These are phyloP conservation scores for Limenitis arthemis DNA, from an alignment of 2,888 invertebrate genomes.

Conservation along the genomic window DNA sequence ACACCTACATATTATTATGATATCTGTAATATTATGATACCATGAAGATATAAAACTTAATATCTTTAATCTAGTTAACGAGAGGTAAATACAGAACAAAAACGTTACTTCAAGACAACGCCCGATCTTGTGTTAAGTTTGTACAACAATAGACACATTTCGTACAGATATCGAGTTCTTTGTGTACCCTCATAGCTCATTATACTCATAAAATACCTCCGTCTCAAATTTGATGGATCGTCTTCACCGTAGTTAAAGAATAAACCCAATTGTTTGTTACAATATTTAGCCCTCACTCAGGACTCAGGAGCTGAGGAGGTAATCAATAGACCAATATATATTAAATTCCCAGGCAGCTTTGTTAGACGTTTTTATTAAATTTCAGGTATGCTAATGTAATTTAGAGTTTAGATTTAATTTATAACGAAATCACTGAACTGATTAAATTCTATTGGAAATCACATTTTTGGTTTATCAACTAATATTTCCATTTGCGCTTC, in stretches of 20 bases:
- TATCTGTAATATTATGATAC: too few species aligned
- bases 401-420: too few species aligned
- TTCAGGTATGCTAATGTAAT: background rate
- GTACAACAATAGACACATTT: conserved; percentile 3
- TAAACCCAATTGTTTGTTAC: conserved; percentile 12
- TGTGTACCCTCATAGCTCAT: conserved; percentile 8
- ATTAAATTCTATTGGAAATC: too few species aligned
- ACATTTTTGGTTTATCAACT: too few species aligned
- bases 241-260: conserved; percentile 14
- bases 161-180: conserved; percentile 1
- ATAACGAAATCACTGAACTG: too few species aligned
- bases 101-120: conserved; percentile 18
- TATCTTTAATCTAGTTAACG: too few species aligned
- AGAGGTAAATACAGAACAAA: conserved; percentile 1
- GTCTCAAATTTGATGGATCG: conserved; percentile 17
- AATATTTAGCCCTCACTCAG: conserved; percentile 11
- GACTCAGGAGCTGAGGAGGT: conserved; percentile 1
- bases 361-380: background rate
- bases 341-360: conserved; percentile 5
- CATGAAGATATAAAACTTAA: too few species aligned
- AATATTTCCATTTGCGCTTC: too few species aligned
- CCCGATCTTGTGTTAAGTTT: background rate
- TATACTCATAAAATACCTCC: conserved; percentile 8
- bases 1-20: too few species aligned
- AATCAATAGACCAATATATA: conserved; percentile 9